A percentile compares a stretch with the other conserved stretches of the same genome.
phyloP scores from a whole-genome alignment of 1,140 invertebrate genomes.

The Drosophila willistoni region DNA sequence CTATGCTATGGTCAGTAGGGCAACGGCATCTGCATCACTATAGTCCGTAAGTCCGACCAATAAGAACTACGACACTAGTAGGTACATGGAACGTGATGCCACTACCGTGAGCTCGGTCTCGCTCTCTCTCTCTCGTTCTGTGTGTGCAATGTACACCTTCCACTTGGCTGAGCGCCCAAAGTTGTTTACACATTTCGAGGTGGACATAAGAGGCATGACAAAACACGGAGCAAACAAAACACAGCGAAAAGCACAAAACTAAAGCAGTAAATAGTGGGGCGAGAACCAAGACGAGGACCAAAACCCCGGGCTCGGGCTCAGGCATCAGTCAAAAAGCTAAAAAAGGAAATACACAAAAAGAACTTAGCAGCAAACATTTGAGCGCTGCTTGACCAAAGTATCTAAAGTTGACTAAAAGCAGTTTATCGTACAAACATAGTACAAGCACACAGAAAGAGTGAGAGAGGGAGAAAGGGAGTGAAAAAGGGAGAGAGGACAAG shows the following conservation, averaged over 20 bases:
- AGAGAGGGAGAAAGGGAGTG: background rate
- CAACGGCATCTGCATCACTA: constrained; percentile 33
- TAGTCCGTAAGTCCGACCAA: background rate
- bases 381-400: constrained; percentile 63
- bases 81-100: constrained; percentile 47
- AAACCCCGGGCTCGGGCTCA: constrained; percentile 3
- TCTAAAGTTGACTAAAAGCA: constrained; percentile 81
- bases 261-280: constrained; percentile 79
- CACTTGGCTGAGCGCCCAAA: constrained; percentile 75
- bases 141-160: constrained; percentile 61
- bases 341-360: constrained; percentile 44
- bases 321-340: constrained; percentile 21
- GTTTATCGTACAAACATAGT: constrained; percentile 58
- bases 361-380: constrained; percentile 52
- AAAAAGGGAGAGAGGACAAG: background rate
- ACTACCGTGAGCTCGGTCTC: background rate
- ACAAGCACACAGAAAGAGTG: background rate
- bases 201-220: constrained; percentile 77
- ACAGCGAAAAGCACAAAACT: constrained; percentile 64
- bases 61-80: constrained; percentile 19
- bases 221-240: constrained; percentile 73
- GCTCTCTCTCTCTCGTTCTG: background rate
- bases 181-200: constrained; percentile 79
- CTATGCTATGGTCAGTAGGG: constrained; percentile 69
- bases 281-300: constrained; percentile 24